Percentiles rank a stretch among this genome's conserved stretches.
These are phyloP conservation scores for Lacerta viridis DNA, from an alignment of 2,797 vertebrate genomes.

Conservation along the genomic window DNA sequence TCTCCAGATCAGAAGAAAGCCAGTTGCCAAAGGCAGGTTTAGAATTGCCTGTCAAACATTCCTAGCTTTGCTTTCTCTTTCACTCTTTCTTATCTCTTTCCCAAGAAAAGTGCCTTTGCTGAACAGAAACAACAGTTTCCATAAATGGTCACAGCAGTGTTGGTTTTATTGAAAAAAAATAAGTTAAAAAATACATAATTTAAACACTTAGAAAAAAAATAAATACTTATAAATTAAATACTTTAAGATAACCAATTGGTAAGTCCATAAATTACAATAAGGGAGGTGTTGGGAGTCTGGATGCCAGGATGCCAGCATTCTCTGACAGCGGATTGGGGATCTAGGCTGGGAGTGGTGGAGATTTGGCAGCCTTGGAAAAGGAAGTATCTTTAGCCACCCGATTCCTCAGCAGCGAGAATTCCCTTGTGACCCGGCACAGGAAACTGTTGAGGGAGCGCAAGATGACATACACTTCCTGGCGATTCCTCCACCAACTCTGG, in stretches of 20 bases:
- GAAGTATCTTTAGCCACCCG: neutral
- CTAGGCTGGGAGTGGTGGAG: neutral
- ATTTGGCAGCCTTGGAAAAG: neutral
- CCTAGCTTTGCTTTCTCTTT: conserved; percentile 10
- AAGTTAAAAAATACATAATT: neutral
- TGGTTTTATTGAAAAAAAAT: conserved; percentile 29
- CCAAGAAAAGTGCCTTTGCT: neutral
- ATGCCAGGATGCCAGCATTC: conserved; percentile 5
- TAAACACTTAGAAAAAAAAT: conserved; percentile 21
- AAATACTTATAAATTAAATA: conserved; percentile 44
- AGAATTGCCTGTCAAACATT: no score
- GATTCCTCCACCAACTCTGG: conserved; percentile 20
- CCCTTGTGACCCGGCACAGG: conserved; percentile 13
- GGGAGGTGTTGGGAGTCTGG: no score
- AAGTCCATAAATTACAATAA: conserved; percentile 20
- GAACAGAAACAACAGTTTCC: neutral
- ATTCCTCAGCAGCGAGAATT: conserved; percentile 16
- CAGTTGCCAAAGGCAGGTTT: neutral
- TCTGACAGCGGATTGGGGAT: neutral
- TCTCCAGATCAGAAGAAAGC: neutral
- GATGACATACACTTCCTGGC: conserved; percentile 5
- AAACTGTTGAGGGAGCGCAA: conserved; percentile 12
- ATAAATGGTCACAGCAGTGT: neutral
- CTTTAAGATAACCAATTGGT: neutral
- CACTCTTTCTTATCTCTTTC: neutral